Evolutionary conservation across 2,888 invertebrate species (phyloP), one percentile per base, ranked within the genome.

Genomic region (Magallana nippona): DNA sequence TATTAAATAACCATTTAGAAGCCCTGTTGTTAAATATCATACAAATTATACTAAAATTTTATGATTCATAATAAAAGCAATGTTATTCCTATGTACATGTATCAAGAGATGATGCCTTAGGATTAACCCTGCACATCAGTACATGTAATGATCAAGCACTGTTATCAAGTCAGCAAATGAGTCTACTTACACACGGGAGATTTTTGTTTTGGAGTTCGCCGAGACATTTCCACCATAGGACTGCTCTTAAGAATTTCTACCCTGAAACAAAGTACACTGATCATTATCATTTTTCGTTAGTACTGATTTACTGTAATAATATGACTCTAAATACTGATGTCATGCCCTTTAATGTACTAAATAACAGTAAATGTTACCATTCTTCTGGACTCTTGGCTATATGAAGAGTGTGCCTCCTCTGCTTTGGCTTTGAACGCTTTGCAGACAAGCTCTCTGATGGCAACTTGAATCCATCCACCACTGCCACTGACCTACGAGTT

Each of bases 211-310:
- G 89, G 86, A 63, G 86, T 88, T 60, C 92, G 88, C 78, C 93
- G 86, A 57, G 86, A 86, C 91, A 93, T 91, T 82, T 93, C 93
- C 19, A 93, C 85, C 93, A 93, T 93, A 2, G 93, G 93, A 85
- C 92, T 92, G 71, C 89, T 89, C 55, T 85, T 88, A 17, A 93
- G 88, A 1, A 93, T 86, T 55, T 91, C 86, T 19, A 93, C 90
- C 90, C 93, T 93, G 85, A 79, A 84, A 87, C 82, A 83, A n/a
- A n/a, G 82, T 63, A 83, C 44, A 44, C 5, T 44, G 44, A 44
- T 8, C 44, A 8, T 44, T 44, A 44, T 44, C 44, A 8, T 44
- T 44, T 44, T 44, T 44, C 8, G 44, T 8, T 44, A 10, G 44
- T 44, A 44, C 8, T 44, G 44, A 0, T 44, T 8, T 5, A 0